Evolutionary conservation across 2,113 vertebrate genomes (phyloP).

Genomic region (Syrmaticus mikado): DNA sequence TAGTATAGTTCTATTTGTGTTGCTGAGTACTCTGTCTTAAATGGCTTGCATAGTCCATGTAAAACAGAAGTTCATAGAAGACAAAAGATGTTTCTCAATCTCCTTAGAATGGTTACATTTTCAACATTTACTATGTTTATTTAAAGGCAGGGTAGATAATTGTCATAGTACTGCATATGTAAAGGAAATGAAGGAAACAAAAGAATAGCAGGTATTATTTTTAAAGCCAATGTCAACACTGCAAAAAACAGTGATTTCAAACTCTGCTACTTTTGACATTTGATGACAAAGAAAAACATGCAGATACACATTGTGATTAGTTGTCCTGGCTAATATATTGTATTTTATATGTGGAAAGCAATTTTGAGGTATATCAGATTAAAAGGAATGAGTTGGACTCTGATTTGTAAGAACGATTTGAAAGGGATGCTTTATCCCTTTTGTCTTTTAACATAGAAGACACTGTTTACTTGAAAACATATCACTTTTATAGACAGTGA

Average conservation of each 20-base stretch:
- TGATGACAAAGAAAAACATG: not conserved
- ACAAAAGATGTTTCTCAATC: not conserved
- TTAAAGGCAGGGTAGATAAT: constrained; percentile 47
- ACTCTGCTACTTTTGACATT: not conserved
- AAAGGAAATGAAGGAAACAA: constrained; percentile 26
- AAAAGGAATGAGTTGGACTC: not conserved
- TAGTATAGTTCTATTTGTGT: not conserved
- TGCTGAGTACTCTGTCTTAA: not conserved
- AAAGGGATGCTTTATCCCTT: not conserved
- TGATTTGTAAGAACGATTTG: not conserved
- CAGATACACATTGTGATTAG: not conserved
- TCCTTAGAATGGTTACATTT: not conserved
- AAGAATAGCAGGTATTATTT: constrained; percentile 5
- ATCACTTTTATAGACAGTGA: not conserved
- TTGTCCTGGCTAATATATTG: not conserved
- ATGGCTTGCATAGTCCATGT: not conserved
- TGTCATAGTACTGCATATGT: constrained; percentile 24
- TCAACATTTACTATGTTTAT: constrained; percentile 48
- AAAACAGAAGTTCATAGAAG: not conserved
- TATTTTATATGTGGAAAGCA: not conserved
- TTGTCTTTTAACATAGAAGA: not conserved
- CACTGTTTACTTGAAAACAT: not conserved
- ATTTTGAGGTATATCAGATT: not conserved
- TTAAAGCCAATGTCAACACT: constrained; percentile 20
- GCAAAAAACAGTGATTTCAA: constrained; percentile 1